Base-by-base conservation (phyloP, 2,888 invertebrate genomes). In the Macrophya annulata region DNA sequence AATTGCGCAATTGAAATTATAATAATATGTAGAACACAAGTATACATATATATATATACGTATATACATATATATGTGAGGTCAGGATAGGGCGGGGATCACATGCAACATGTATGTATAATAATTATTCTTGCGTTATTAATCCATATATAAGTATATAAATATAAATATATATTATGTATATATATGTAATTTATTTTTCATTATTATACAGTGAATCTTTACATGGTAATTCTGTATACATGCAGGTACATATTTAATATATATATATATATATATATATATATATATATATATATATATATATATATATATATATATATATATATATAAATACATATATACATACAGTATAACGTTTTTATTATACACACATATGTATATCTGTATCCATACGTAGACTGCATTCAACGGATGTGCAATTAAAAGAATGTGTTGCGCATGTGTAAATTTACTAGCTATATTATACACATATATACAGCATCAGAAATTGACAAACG, bases 151-250 rank as follows among this genome's bases (percentile, higher is more conserved):
- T 6, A 17, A 6, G n/a, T 55, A n/a, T 55, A n/a, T 55, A 43
- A 4, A 31, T 31, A 31, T 31, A 31, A 2, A 31, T 31, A 31
- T 31, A 31, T 31, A 31, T 31, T 3, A 31, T 3, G 3, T 31
- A 31, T 31, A 31, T 31, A 31, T 31, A 31, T 3, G 31, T 31
- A 31, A 31, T 31, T 31, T 31, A 55, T 55, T n/a, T 8, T 55
- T 55, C n/a, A 55, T 51, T 65, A 65, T 65, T 31, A 65, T 65
- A 65, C n/a, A n/a, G n/a, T n/a, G n/a, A n/a, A n/a, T n/a, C n/a
- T n/a, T n/a, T n/a, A n/a, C n/a, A n/a, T n/a, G n/a, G n/a, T n/a
- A n/a, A n/a, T n/a, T n/a, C n/a, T n/a, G n/a, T 31, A 31, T 65
- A 12, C 21, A 21, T 62, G 21, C 10, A 62, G 8, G 0, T 31